Base-by-base conservation (phyloP, 1,140 invertebrate genomes). In the Heliconius hermathena region DNA sequence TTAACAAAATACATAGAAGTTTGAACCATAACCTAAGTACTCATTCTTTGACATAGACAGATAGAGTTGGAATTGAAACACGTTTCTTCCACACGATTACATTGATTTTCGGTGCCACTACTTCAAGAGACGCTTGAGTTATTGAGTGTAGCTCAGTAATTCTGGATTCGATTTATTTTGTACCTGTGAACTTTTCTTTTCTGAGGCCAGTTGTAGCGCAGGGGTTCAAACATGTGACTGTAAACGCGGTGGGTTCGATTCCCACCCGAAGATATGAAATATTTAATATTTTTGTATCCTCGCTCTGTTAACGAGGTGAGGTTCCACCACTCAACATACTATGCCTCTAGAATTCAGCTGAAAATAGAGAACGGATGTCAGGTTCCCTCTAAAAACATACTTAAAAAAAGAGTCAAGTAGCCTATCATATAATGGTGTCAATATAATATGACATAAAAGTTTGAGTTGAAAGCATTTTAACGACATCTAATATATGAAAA, bases 81-180 rank as follows among this genome's bases (percentile, higher is more conserved):
- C 60, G 60, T 66, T 66, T 66, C 26, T 66, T 66, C 60, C 26
- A 66, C 60, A 29, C 60, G 60, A 66, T 66, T 60, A 60, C 57
- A 22, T 60, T 29, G 60, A 66, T 66, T 66, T 66, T 66, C 26
- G 60, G 1, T 66, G 60, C 13, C 26, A 29, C 60, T 60, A 60
- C n/a, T 66, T 29, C 26, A 26, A 6, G 60, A 60, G 54, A 22
- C n/a, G n/a, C 57, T 60, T 0, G 3, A 66, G 26, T 26, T 66
- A 29, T 66, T 66, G 60, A 66, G 26, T 13, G 54, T 57, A 57
- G 0, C 26, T 1, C 9, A 29, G 60, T 66, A 66, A 66, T 66
- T 26, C 11, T 26, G 60, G 11, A 29, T 66, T 66, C 60, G 13
- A 66, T 66, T 66, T 66, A 29, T 29, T 66, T 66, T 29, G 3